Conservation (phyloP, 2,113 vertebrate genomes). For the Lipotes vexillifer region DNA sequence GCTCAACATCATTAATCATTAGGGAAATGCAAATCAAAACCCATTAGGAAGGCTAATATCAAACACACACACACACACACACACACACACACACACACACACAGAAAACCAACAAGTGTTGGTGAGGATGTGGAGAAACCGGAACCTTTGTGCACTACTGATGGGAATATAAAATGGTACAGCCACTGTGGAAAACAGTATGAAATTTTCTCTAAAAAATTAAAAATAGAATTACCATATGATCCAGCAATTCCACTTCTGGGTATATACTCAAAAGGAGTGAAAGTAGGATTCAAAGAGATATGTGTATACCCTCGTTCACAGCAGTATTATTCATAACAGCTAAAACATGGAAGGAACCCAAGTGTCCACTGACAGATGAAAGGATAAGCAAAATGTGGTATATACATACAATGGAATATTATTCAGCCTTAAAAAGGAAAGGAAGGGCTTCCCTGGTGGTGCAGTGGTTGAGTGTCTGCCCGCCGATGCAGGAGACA, state of each 20-base stretch:
- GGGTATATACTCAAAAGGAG: neutral
- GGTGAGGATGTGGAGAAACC: neutral
- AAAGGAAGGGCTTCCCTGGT: no score
- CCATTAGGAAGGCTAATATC: neutral
- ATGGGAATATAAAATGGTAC: neutral
- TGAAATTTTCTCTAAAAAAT: neutral
- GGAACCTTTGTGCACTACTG: neutral
- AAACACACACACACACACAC: neutral
- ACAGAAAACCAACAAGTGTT: neutral
- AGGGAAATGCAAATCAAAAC: neutral
- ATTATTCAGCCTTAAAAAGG: neutral
- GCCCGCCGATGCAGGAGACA: no score
- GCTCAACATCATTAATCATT: neutral
- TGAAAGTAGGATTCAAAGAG: neutral
- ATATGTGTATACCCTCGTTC: neutral
- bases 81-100: neutral
- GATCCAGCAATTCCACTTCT: neutral
- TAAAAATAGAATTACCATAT: neutral
- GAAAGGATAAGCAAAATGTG: neutral
- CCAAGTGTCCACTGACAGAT: neutral
- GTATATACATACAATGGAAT: neutral
- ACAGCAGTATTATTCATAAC: neutral
- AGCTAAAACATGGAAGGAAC: neutral
- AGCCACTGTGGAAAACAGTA: neutral
- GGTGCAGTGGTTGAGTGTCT: no score